A percentile compares a stretch with the other conserved stretches of the same genome.
phyloP scores from a whole-genome alignment of 2,888 invertebrate species.

The Drosophila anomelani region DNA sequence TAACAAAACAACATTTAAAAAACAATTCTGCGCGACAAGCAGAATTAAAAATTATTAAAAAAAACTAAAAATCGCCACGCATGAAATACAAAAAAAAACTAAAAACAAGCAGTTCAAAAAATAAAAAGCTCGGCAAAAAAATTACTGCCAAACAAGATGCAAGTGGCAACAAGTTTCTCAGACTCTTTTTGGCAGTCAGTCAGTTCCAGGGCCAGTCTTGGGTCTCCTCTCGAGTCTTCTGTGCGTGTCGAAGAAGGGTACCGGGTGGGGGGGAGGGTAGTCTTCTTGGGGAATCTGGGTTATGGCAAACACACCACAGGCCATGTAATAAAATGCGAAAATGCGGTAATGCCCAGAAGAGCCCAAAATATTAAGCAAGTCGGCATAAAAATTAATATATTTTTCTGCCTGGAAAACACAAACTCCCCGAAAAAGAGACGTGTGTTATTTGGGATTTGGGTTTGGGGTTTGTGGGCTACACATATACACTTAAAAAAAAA shows the following conservation, averaged over 20 bases:
- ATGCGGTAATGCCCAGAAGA: slow-evolving; percentile 30
- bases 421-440: slow-evolving; percentile 9
- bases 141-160: slow-evolving; percentile 32
- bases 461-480: slow-evolving; percentile 62
- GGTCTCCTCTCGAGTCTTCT: background rate
- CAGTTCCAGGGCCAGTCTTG: slow-evolving; percentile 19
- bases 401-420: slow-evolving; percentile 34
- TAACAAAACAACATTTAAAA: slow-evolving; percentile 34
- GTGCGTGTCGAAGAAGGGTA: slow-evolving; percentile 5
- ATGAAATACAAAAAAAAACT: slow-evolving; percentile 25
- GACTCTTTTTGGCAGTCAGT: background rate
- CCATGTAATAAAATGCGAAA: slow-evolving; percentile 43
- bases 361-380: slow-evolving; percentile 46
- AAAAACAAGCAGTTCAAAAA: slow-evolving; percentile 16
- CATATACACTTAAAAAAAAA: slow-evolving; percentile 47
- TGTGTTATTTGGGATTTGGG: slow-evolving; percentile 16
- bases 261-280: no score
- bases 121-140: slow-evolving; percentile 35
- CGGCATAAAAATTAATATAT: slow-evolving; percentile 35
- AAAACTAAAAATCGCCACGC: slow-evolving; percentile 53
- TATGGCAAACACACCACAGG: slow-evolving; percentile 43
- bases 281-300: slow-evolving; percentile 39
- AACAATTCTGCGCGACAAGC: slow-evolving; percentile 66
- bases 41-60: slow-evolving; percentile 55
- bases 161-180: slow-evolving; percentile 44